Base-by-base conservation (phyloP, 2,113 vertebrate genomes). In the Elachura formosa region DNA sequence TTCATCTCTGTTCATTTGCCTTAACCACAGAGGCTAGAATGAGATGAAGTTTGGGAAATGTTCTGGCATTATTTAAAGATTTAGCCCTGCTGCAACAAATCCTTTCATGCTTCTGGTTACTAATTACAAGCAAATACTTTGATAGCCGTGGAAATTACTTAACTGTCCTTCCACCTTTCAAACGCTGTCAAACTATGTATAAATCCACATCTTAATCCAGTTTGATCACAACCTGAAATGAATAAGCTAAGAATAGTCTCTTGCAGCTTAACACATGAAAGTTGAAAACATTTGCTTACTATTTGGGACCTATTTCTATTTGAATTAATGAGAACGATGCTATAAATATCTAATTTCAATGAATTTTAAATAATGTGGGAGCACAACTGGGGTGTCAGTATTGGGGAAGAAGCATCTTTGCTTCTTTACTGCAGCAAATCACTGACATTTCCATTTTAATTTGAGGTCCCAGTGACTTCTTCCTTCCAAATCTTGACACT, bases 121-220 rank as follows among this genome's bases (percentile, higher is more conserved):
- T 96, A 97, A 96, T 97, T 95, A 90, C 73, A 90, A 95, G 84
- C 54, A 93, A 94, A 91, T 87, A 87, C 79, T 93, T 85, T 74
- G 79, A 94, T 75, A 95, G 26, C 58, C 24, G 2, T 83, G 49
- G 51, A 96, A 96, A 95, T 89, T 69, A 77, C 86, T 89, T 88
- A 87, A 84, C 76, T 71, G 43, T 90, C 83, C 88, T 93, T 86
- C 69, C 90, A 94, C 79, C 75, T 89, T 93, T 77, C 83, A 85
- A 84, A 83, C 56, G 45, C 58, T 77, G 48, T 76, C 91, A 94
- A 90, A 94, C 46, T 46, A 29, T 6, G 1, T 85, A 86, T 14
- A 75, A 95, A 85, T 67, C 29, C 58, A 76, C n/a, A 18, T 88
- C 89, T 94, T 95, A 89, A 96, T 93, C 71, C 74, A 77, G 87